These are phyloP conservation scores for Aurelia aurita complex sp. Pacific DNA, from an alignment of 30 jellyfish, hydroid and myxozoan genomes.

Conservation along the genomic window DNA sequence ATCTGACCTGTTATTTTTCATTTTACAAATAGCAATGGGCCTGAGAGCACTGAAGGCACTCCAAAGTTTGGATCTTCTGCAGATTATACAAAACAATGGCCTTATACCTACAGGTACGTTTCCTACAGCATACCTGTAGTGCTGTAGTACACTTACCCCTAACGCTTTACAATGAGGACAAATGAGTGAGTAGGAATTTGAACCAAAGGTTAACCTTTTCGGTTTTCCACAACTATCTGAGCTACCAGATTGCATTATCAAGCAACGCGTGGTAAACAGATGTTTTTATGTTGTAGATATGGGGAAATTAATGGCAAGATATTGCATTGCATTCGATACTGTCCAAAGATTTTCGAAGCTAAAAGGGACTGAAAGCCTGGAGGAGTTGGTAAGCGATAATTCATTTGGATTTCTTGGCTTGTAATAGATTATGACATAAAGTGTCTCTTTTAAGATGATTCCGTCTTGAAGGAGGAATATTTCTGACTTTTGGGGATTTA, in stretches of 20 bases:
- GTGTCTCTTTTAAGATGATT: no score
- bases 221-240: background rate
- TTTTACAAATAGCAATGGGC: conserved; percentile 80
- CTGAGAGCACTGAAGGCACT: conserved; percentile 83
- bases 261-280: background rate
- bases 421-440: no score
- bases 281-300: conserved; percentile 44
- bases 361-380: conserved; percentile 81
- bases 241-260: background rate
- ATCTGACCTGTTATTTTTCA: background rate
- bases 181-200: no score
- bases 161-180: no score
- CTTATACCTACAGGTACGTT: conserved; percentile 86
- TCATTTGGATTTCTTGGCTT: no score
- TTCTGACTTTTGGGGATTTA: no score
- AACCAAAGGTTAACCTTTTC: background rate
- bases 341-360: conserved; percentile 70
- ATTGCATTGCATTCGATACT: conserved; percentile 92
- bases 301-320: conserved; percentile 95
- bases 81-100: conserved; percentile 35
- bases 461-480: no score
- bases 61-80: conserved; percentile 72
- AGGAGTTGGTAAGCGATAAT: conserved; percentile 77
- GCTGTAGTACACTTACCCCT: no score
- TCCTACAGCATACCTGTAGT: no score